Percentiles rank a stretch among this genome's conserved stretches.
Conservation (phyloP, 1,140 invertebrate genomes). For the silkworm (Bombyx mori) region DNA sequence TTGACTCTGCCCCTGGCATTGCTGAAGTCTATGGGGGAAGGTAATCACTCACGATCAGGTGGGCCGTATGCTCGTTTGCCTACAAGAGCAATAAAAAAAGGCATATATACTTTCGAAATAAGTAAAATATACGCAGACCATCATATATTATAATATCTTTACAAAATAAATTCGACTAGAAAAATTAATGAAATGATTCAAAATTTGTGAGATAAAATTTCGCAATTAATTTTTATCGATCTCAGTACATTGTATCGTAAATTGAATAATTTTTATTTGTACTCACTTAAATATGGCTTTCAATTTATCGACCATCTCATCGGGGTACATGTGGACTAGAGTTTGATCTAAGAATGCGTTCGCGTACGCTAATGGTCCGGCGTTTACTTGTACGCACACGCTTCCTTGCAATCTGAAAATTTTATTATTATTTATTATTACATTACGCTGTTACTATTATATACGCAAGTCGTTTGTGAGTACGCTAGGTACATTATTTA, state of each 20-base stretch:
- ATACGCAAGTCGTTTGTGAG: no score
- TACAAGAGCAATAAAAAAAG: no score
- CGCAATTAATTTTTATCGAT: not conserved
- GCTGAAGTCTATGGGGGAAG: no score
- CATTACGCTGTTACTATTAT: no score
- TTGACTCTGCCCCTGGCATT: no score
- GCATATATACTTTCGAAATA: no score
- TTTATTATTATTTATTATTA: not conserved
- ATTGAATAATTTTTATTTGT: not conserved
- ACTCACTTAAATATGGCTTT: conserved; percentile 89
- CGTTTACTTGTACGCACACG: conserved; percentile 94
- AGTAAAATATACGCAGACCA: not conserved
- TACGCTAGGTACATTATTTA: no score
- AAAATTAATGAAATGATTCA: no score
- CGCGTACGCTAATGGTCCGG: conserved; percentile 94
- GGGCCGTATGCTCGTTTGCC: no score
- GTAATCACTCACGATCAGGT: no score
- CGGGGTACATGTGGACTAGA: conserved; percentile 78
- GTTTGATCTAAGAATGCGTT: conserved; percentile 87
- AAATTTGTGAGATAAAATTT: not conserved
- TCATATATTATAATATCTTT: not conserved
- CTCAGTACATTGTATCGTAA: not conserved
- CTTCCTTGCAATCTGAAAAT: conserved; percentile 82
- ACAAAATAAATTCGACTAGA: not conserved
- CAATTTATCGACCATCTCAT: conserved; percentile 86